phyloP scores from a whole-genome alignment of 2,888 invertebrate species.

The Zelleria hepariella region DNA sequence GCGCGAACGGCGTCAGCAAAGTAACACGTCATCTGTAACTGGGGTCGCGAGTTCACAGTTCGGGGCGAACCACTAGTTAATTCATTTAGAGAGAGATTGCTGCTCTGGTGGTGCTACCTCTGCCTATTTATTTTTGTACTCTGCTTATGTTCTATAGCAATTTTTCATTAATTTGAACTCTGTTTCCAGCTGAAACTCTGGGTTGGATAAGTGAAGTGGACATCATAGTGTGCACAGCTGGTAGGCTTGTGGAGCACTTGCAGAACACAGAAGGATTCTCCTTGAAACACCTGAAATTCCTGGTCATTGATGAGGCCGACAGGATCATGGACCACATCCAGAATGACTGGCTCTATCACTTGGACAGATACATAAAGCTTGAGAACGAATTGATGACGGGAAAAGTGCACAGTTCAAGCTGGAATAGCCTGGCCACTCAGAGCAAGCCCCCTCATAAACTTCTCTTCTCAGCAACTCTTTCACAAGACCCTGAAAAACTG shows the following conservation, averaged over 20 bases:
- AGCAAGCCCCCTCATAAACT: constrained; percentile 85
- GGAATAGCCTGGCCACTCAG: constrained; percentile 52
- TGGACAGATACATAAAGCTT: constrained; percentile 78
- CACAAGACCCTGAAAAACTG: constrained; percentile 96
- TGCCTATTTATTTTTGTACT: neutral
- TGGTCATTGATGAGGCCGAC: constrained; percentile 98
- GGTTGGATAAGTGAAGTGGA: constrained; percentile 78
- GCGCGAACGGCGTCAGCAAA: no score
- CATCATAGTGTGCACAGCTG: constrained; percentile 94
- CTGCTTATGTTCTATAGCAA: neutral
- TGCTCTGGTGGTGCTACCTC: no score
- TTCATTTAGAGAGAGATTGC: no score
- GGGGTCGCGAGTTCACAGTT: no score
- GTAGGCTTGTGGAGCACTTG: constrained; percentile 92
- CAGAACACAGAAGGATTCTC: constrained; percentile 85
- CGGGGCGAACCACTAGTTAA: no score
- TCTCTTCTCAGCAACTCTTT: constrained; percentile 96
- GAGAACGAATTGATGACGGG: constrained; percentile 64
- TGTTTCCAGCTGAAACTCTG: constrained; percentile 66
- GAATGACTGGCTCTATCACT: constrained; percentile 90
- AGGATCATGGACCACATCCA: constrained; percentile 92
- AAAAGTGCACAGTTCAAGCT: constrained; percentile 61
- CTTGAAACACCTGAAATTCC: constrained; percentile 78
- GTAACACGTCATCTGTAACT: no score
- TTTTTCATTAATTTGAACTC: neutral